Conservation (phyloP, 2,113 vertebrate genomes). For the Acanthisitta chloris region DNA sequence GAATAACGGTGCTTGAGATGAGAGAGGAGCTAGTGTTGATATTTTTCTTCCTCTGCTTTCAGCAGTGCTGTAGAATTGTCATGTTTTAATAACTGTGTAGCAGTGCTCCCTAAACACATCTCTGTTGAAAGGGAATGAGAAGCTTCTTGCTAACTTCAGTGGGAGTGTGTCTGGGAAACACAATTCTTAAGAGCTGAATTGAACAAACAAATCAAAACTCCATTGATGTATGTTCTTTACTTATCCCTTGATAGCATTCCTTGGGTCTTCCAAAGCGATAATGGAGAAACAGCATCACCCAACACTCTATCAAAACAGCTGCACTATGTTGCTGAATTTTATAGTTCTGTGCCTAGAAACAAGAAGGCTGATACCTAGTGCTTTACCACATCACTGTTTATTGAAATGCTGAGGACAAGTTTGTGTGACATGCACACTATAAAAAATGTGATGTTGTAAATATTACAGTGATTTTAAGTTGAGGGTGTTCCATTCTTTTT, state of each 20-base stretch:
- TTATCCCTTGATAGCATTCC: not conserved
- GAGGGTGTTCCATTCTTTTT: not conserved
- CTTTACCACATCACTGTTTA: not conserved
- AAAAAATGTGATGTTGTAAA: not conserved
- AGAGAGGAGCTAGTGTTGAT: not conserved
- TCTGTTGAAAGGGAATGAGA: not conserved
- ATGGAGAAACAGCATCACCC: not conserved
- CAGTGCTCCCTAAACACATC: not conserved
- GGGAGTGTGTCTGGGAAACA: fast-evolving
- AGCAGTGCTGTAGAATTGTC: not conserved
- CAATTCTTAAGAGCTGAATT: not conserved
- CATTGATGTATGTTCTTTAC: not conserved
- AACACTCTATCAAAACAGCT: not conserved
- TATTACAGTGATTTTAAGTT: not conserved
- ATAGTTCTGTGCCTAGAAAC: not conserved
- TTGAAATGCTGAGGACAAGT: not conserved
- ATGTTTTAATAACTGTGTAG: not conserved
- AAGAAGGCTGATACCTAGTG: not conserved
- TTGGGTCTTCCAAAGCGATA: not conserved
- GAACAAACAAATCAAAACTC: not conserved
- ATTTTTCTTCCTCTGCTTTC: not conserved
- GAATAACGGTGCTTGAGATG: not conserved
- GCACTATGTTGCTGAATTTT: not conserved
- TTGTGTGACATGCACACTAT: not conserved
- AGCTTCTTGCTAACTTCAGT: not conserved